Evolutionary conservation across 2,797 vertebrate species (phyloP).

Genomic region (Enteromius trimaculatus): DNA sequence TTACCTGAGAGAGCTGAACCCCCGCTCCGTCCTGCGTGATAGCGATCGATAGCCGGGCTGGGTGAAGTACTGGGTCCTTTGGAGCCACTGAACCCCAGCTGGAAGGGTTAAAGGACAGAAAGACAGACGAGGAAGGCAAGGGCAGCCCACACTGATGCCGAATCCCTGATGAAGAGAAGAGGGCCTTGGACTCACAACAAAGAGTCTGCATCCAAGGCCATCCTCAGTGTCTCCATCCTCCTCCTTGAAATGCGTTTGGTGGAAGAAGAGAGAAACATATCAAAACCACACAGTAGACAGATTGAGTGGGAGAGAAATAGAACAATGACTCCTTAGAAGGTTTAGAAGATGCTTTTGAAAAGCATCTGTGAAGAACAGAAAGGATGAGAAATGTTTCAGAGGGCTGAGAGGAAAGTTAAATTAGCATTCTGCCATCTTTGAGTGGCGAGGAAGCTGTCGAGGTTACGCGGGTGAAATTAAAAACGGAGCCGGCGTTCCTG

Average conservation of each 20-base stretch:
- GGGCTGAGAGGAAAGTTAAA: slow-evolving; percentile 34
- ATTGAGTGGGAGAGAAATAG: slow-evolving; percentile 38
- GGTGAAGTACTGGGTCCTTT: slow-evolving; percentile 66
- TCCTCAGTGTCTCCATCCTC: slow-evolving; percentile 25
- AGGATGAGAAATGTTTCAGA: slow-evolving; percentile 23
- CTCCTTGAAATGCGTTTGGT: slow-evolving; percentile 42
- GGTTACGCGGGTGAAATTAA: slow-evolving; percentile 54
- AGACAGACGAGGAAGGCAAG: slow-evolving; percentile 60
- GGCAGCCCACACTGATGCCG: slow-evolving; percentile 58
- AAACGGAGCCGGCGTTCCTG: slow-evolving; percentile 42
- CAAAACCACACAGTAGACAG: slow-evolving; percentile 47
- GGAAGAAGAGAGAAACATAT: slow-evolving; percentile 50
- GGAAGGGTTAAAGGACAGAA: slow-evolving; percentile 75
- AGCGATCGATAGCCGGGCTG: slow-evolving; percentile 67
- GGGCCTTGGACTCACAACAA: slow-evolving; percentile 54
- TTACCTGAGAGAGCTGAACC: slow-evolving; percentile 61
- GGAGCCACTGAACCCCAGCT: slow-evolving; percentile 73
- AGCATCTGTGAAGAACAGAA: slow-evolving; percentile 51
- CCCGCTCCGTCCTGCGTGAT: slow-evolving; percentile 62
- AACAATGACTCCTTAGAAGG: slow-evolving; percentile 47
- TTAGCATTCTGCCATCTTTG: slow-evolving; percentile 57
- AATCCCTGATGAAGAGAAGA: slow-evolving; percentile 69
- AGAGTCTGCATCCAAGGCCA: slow-evolving; percentile 58
- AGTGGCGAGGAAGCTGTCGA: slow-evolving; percentile 41
- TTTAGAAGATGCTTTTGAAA: slow-evolving; percentile 45